These are phyloP conservation scores for Paracentrotus lividus DNA, from an alignment of 53 echinoderm and acorn worm genomes.

Conservation along the genomic window DNA sequence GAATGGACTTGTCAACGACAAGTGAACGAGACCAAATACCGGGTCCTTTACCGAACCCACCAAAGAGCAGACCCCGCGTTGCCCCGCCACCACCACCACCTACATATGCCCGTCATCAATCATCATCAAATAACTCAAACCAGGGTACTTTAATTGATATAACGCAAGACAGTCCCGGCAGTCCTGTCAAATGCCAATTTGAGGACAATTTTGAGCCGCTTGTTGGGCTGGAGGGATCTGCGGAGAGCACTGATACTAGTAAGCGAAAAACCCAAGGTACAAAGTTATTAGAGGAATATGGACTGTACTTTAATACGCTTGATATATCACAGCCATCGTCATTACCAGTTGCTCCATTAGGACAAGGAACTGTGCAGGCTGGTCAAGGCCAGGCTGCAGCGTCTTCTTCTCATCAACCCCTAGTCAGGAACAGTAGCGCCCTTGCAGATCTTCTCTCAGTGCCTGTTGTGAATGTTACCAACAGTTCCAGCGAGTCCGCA, in stretches of 20 bases:
- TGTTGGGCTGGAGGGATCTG: background rate
- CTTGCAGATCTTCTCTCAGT: slow-evolving; percentile 20
- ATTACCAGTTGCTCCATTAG: background rate
- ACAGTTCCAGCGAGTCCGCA: background rate
- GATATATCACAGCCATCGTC: slow-evolving; percentile 40
- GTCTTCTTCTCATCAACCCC: background rate
- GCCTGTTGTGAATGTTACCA: background rate
- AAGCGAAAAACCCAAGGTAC: slow-evolving; percentile 14
- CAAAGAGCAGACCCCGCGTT: slow-evolving; percentile 11
- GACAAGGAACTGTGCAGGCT: background rate
- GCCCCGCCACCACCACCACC: slow-evolving; percentile 64
- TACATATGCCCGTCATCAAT: slow-evolving; percentile 49
- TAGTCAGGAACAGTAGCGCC: slow-evolving; percentile 32
- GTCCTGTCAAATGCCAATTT: slow-evolving; percentile 41
- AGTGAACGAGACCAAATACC: background rate
- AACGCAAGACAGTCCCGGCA: slow-evolving; percentile 19
- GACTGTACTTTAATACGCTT: slow-evolving; percentile 54
- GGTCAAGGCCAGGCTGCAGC: background rate
- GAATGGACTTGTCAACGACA: background rate
- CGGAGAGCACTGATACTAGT: background rate
- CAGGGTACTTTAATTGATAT: slow-evolving; percentile 61
- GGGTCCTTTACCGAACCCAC: background rate
- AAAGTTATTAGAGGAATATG: slow-evolving; percentile 60
- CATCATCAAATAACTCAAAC: slow-evolving; percentile 64
- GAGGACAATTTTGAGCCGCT: slow-evolving; percentile 64